Percentiles rank a stretch among this genome's conserved stretches.
These are phyloP conservation scores for Drosophila algonquin DNA, from an alignment of 2,888 invertebrate genomes.

Conservation along the genomic window DNA sequence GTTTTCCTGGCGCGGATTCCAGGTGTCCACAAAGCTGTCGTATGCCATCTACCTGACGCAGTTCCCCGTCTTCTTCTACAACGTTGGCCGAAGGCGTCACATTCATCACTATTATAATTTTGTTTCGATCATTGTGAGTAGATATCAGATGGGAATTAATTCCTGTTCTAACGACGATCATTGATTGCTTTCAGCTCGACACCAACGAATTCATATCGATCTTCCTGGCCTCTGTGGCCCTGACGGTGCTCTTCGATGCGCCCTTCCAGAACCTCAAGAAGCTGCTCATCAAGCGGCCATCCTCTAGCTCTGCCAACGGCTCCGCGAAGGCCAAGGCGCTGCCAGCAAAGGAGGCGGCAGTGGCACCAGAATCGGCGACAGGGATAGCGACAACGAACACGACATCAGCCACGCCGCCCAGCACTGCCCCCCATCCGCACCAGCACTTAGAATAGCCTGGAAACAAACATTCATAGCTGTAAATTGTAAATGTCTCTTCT, in stretches of 20 bases:
- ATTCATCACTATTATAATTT: conserved; percentile 87
- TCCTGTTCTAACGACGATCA: neutral
- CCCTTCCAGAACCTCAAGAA: conserved; percentile 89
- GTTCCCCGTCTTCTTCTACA: conserved; percentile 89
- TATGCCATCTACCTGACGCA: conserved; percentile 89
- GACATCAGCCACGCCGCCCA: conserved; percentile 35
- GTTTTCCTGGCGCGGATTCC: conserved; percentile 87
- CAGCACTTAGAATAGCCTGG: conserved; percentile 71
- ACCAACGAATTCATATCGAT: conserved; percentile 86
- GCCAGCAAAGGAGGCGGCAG: neutral
- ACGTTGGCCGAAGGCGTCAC: conserved; percentile 87
- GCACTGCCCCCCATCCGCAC: conserved; percentile 52
- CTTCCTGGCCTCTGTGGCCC: conserved; percentile 85
- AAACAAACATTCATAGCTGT: conserved; percentile 22
- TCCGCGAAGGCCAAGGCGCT: neutral
- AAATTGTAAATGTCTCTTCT: conserved; percentile 37
- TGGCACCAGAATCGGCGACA: conserved; percentile 4
- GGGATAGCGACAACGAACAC: conserved; percentile 21
- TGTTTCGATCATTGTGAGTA: conserved; percentile 85
- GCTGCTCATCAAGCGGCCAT: conserved; percentile 82
- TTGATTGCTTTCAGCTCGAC: conserved; percentile 85
- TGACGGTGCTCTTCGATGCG: conserved; percentile 88
- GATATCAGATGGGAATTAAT: neutral
- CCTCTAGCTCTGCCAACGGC: neutral
- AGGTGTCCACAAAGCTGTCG: conserved; percentile 88